Base-by-base conservation (phyloP, 2,113 vertebrate species). In the Emberiza fucata region DNA sequence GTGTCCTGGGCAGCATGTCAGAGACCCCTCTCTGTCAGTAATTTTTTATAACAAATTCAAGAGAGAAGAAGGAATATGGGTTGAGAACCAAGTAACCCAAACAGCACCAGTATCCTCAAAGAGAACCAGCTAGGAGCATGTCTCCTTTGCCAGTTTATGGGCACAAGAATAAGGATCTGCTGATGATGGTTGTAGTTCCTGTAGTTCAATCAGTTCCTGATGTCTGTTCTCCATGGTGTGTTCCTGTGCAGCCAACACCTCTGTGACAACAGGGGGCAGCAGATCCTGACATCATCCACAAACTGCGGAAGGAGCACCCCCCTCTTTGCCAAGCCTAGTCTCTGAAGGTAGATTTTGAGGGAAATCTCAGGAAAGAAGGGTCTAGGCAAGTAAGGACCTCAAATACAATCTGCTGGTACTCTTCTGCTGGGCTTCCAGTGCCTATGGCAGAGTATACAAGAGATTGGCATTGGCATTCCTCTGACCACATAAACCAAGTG, bases 401-500 rank as follows among this genome's bases (percentile, higher is more conserved):
- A 39, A 21, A 51, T 27, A 75, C 35, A 71, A 39, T 29, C 35
- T 63, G 29, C 35, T 54, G 20, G 53, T 44, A 48, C 12, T 37
- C 25, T 83, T 69, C 70, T 66, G 29, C 23, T 42, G 15, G 40
- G 51, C 22, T 56, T 66, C 42, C 25, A 73, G 17, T 27, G 29
- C 40, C 37, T 61, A 5, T 0, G 0, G 21, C 59, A 70, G 20
- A 77, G n/a, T 15, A 60, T 35, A n/a, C 60, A 64, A n/a, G 16
- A 77, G 20, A 81, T 0, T 66, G 42, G 12, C 35, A 44, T 3
- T 39, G 47, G 16, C 35, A 29, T 64, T 82, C 33, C 47, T 42
- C 48, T 60, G 57, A 47, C 16, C 12, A 14, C 28, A 29, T 2
- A 18, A 72, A 40, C 0, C 0, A 77, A 68, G 20, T 2, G 16